Percentiles rank a stretch among this genome's conserved stretches.
Evolutionary conservation across 2,113 vertebrate species (phyloP).

Genomic region (Brachirus orientalis): DNA sequence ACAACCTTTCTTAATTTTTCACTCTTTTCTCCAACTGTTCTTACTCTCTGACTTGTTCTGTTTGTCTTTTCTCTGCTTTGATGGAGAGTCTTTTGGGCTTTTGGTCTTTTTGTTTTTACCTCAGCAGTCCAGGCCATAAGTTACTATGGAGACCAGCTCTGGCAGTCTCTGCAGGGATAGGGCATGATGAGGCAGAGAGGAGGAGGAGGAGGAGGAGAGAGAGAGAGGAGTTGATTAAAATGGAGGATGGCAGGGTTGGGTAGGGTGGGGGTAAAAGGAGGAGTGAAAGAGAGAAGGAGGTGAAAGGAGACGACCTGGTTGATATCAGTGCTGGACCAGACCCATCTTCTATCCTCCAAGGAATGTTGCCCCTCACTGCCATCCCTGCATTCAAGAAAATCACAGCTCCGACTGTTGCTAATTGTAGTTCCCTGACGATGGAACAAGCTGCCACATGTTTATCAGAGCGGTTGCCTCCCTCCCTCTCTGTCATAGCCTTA

Average conservation of each 20-base stretch:
- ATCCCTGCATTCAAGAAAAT: no score
- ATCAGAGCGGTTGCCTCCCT: no score
- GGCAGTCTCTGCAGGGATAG: conserved; percentile 46
- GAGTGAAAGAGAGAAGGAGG: conserved; percentile 14
- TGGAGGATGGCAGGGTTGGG: not conserved
- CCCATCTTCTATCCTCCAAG: no score
- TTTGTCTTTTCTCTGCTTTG: conserved; percentile 41
- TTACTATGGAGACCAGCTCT: conserved; percentile 72
- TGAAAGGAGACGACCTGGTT: not conserved
- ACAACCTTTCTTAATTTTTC: conserved; percentile 17
- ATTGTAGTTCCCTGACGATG: no score
- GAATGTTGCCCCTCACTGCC: no score
- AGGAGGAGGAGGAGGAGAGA: conserved; percentile 32
- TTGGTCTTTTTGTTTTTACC: conserved; percentile 70
- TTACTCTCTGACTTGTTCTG: conserved; percentile 35
- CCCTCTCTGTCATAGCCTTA: no score
- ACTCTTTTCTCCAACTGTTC: conserved; percentile 13
- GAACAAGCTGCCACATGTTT: no score
- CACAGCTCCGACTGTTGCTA: no score
- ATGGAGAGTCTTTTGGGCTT: conserved; percentile 51
- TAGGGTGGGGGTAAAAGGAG: not conserved
- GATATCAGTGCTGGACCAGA: conserved; percentile 12
- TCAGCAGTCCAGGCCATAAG: conserved; percentile 54
- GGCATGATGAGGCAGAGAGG: conserved; percentile 17
- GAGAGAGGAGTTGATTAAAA: conserved; percentile 22